Base-by-base conservation (phyloP, 2,888 invertebrate species). In the Entomobrya multifasciata region DNA sequence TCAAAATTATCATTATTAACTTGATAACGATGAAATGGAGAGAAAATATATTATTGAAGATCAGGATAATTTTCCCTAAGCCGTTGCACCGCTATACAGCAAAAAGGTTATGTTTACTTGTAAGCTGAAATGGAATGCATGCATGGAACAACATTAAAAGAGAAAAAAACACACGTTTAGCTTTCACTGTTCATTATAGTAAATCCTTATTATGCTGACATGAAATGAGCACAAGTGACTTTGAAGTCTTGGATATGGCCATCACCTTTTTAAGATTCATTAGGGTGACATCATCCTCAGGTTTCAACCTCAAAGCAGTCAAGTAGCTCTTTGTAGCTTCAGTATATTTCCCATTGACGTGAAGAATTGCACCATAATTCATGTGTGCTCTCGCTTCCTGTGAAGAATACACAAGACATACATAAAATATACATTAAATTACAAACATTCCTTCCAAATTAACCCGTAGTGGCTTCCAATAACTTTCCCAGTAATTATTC, bases 301-400 rank as follows among this genome's bases (percentile, higher is more conserved):
- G 98, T 92, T 97, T 96, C 83, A 98, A 93, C 92, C 95, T 94
- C 84, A 99, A 93, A 0, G 98, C 98, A 92, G 95, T 95, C 90
- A 96, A 94, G 93, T 99, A 99, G 87, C 97, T 96, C 17, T 94
- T 94, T 65, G 97, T 97, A 0, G 99, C 99, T 90, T 97, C 96
- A 30, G 94, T 94, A 91, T 97, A 96, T 93, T 97, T 97, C 27
- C 97, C 97, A 92, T 98, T 97, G 90, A 98, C 94, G 93, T 99
- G 98, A 86, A 98, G 94, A 92, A 99, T 98, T 85, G 98, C 98
- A 27, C 98, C 99, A 83, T 98, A 94, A 93, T 99, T 98, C 92
- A 98, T 97, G 93, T 98, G 97, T 86, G 97, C 96, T 90, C 97
- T 95, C 0, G 98, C 96, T 92, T 97, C 97, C 95, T 97, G 93